Evolutionary conservation across 2,113 vertebrate species (phyloP).

Genomic region (Ciconia maguari): DNA sequence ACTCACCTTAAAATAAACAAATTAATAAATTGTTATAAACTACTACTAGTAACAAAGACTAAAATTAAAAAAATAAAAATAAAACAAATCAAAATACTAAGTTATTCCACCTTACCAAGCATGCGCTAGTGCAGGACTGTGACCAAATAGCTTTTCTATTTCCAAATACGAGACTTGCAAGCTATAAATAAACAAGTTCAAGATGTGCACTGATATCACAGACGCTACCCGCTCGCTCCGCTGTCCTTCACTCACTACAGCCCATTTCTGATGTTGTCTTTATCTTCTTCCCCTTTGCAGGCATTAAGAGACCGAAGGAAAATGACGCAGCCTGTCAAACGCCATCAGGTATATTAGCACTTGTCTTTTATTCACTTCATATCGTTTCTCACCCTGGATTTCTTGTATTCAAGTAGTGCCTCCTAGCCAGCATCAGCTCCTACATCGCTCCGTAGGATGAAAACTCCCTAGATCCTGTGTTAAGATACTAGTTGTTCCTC

Average conservation of each 20-base stretch:
- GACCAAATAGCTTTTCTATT: background rate
- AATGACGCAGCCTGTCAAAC: background rate
- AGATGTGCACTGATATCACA: background rate
- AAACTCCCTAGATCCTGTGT: background rate
- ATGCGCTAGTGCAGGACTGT: background rate
- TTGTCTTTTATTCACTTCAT: background rate
- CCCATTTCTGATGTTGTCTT: background rate
- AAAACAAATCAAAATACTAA: background rate
- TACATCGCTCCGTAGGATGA: background rate
- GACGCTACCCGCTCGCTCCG: rapidly evolving
- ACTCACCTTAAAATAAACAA: background rate
- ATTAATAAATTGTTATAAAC: background rate
- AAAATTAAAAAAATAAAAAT: background rate
- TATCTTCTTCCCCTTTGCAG: background rate
- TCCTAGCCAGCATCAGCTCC: background rate
- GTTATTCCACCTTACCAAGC: background rate
- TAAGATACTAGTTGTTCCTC: background rate
- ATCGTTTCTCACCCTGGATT: background rate
- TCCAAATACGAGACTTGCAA: background rate
- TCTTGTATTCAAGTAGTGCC: background rate
- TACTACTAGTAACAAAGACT: background rate
- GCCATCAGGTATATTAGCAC: background rate
- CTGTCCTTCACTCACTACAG: background rate
- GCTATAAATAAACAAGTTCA: conserved; percentile 37
- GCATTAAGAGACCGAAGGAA: background rate